These are phyloP conservation scores for Megaleporinus macrocephalus DNA, from an alignment of 2,113 vertebrate species.

Conservation along the genomic window DNA sequence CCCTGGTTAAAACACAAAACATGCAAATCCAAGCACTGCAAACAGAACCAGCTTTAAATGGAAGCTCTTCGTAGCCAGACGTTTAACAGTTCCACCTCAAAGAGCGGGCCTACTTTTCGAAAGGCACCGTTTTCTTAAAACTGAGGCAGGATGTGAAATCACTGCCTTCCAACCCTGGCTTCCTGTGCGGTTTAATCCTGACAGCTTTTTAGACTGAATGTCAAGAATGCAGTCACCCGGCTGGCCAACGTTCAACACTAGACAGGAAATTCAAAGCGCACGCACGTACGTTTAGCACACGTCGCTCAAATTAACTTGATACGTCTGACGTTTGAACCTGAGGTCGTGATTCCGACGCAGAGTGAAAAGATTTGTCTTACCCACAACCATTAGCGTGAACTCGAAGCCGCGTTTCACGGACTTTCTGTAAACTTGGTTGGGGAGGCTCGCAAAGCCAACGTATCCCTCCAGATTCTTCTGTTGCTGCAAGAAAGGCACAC, in stretches of 20 bases:
- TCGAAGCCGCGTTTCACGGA: slow-evolving; percentile 99
- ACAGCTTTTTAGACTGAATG: slow-evolving; percentile 41
- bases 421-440: slow-evolving; percentile 99
- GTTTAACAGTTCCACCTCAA: not conserved
- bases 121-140: not conserved
- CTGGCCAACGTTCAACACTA: slow-evolving; percentile 42
- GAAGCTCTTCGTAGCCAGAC: not conserved
- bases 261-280: slow-evolving; percentile 44
- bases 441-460: slow-evolving; percentile 98
- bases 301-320: not conserved
- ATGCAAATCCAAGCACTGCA: too few species aligned
- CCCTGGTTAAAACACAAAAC: too few species aligned
- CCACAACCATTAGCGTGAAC: slow-evolving; percentile 99
- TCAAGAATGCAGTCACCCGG: slow-evolving; percentile 48
- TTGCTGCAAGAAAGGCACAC: slow-evolving; percentile 79
- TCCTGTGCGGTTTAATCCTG: slow-evolving; percentile 57
- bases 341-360: not conserved
- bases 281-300: not conserved
- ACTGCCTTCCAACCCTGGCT: slow-evolving; percentile 48
- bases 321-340: not conserved
- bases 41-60: not conserved
- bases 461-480: slow-evolving; percentile 99
- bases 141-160: slow-evolving; percentile 57
- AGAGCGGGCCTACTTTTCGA: slow-evolving; percentile 27
- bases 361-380: slow-evolving; percentile 76